Evolutionary conservation across 2,888 invertebrate genomes (phyloP), one percentile per base, ranked within the genome.

Genomic region (Dexiosoma caninum): DNA sequence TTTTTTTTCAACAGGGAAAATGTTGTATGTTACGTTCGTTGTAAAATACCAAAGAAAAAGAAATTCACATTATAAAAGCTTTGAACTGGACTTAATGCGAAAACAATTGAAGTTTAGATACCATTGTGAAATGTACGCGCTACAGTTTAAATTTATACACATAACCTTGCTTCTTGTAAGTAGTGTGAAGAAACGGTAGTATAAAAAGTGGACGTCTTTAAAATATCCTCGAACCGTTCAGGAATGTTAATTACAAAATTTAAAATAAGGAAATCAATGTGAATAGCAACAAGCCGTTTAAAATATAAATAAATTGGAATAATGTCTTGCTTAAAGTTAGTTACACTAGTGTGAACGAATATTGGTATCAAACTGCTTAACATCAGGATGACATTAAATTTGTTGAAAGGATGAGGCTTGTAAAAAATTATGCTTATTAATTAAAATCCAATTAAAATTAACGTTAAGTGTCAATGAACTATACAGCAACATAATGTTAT

Each of bases 21-120:
- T 46, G 44, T 66, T 57, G 66, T 51, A 51, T 42, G 64, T 59
- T 59, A 60, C 78, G 51, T 40, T 60, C 70, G 44, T 44, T 67
- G 53, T 21, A 71, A 72, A 60, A 71, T 62, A 59, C 40, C 77
- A 62, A 21, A 67, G 51, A 75, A 67, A 62, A 67, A 59, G 42
- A 71, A 74, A 77, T 85, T 86, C 85, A 77, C 77, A 85, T 87
- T 90, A 90, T 90, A 90, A 90, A 90, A 90, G 90, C 86, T 85
- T 83, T 85, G 75, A 78, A 83, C 84, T 83, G 84, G 84, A 85
- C 84, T 85, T 85, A 85, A 85, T 85, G 82, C 86, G 85, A 85
- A 85, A 86, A 87, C 89, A 90, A 89, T 89, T 87, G 86, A 86
- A 87, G 86, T 86, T 87, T 85, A 87, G 86, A 85, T 85, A 85